phyloP scores from a whole-genome alignment of 2,888 invertebrate species.

The Xylota sylvarum region DNA sequence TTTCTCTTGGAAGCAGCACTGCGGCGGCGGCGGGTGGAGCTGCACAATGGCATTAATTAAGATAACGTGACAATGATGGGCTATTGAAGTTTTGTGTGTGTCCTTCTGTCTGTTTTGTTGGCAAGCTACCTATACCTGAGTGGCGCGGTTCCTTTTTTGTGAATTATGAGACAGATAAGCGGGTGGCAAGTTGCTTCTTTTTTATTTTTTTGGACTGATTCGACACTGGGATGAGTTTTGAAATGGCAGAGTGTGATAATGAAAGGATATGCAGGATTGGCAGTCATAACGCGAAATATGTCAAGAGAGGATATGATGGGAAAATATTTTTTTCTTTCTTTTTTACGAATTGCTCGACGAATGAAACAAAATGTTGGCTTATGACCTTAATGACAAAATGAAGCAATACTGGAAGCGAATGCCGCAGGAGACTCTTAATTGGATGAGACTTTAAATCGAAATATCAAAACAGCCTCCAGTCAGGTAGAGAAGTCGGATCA shows the following conservation, averaged over 20 bases:
- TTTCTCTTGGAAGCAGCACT: constrained; percentile 65
- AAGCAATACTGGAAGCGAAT: neutral
- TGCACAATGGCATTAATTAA: constrained; percentile 75
- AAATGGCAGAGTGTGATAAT: constrained; percentile 58
- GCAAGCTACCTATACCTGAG: constrained; percentile 40
- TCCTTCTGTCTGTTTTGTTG: constrained; percentile 14
- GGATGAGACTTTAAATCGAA: neutral
- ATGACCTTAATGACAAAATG: neutral
- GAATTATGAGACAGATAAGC: constrained; percentile 68
- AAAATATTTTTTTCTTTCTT: constrained; percentile 1
- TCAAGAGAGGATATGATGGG: constrained; percentile 30
- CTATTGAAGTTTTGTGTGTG: constrained; percentile 57
- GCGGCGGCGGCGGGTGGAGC: neutral
- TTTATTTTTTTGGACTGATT: neutral
- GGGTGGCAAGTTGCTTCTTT: neutral
- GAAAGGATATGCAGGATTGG: constrained; percentile 50
- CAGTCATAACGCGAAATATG: constrained; percentile 39
- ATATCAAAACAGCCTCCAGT: neutral
- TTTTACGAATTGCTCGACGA: neutral
- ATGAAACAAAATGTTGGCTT: neutral
- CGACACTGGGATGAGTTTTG: constrained; percentile 37
- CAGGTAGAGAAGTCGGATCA: too few relatives aligned
- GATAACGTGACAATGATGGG: constrained; percentile 77
- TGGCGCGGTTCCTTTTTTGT: constrained; percentile 16
- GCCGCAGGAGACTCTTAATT: neutral